Evolutionary conservation across 2,797 vertebrate genomes (phyloP).

Genomic region (Malacoctenus gilli): DNA sequence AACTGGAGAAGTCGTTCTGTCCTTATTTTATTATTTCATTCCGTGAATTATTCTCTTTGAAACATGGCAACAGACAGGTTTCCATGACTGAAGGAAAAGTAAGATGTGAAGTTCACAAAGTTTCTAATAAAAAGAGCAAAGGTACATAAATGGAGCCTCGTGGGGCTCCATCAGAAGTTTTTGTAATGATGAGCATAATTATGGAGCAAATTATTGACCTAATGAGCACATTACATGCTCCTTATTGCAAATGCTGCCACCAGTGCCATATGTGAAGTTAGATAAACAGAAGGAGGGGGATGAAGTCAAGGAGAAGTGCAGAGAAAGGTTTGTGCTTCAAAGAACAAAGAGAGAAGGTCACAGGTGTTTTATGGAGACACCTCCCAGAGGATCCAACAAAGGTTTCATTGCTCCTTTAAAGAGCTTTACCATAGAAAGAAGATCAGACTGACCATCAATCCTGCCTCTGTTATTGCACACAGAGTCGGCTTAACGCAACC

Average conservation of each 20-base stretch:
- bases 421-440: constrained; percentile 45
- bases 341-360: constrained; percentile 58
- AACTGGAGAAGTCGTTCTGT: no score
- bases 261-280: no score
- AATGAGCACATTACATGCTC: no score
- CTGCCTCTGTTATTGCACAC: constrained; percentile 24
- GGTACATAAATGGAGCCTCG: not conserved
- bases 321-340: constrained; percentile 6
- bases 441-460: constrained; percentile 51
- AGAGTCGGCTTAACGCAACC: constrained; percentile 28
- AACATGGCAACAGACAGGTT: no score
- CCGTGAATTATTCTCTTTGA: no score
- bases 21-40: no score
- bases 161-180: not conserved
- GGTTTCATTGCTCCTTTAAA: constrained; percentile 48
- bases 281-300: not conserved
- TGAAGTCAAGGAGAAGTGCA: not conserved
- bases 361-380: constrained; percentile 61
- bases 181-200: not conserved
- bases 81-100: no score
- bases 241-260: no score
- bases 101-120: not conserved
- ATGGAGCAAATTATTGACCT: no score
- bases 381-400: constrained; percentile 43
- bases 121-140: not conserved